phyloP scores from a whole-genome alignment of 2,888 invertebrate species.

The Callyntrura sp. region DNA sequence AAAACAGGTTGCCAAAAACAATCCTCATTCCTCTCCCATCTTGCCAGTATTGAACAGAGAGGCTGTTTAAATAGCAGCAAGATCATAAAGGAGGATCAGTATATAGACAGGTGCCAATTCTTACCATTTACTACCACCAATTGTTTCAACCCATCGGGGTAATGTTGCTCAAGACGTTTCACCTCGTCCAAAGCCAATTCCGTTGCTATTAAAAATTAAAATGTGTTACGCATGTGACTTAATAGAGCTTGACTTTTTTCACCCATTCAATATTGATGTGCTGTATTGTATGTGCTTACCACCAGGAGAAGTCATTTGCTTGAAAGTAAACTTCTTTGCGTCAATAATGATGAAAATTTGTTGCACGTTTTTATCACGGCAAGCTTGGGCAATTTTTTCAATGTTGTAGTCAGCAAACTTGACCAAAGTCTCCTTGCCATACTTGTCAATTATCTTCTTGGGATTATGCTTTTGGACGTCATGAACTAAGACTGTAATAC shows the following conservation, averaged over 20 bases:
- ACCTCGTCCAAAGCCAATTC: conserved; percentile 82
- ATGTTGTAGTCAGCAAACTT: conserved; percentile 81
- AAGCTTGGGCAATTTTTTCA: conserved; percentile 80
- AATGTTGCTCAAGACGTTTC: conserved; percentile 79
- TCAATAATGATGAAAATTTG: conserved; percentile 82
- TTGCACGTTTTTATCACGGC: conserved; percentile 81
- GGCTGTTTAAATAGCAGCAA: background rate
- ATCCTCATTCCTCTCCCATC: too few species aligned
- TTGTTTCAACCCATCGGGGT: conserved; percentile 80
- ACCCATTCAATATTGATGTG: background rate
- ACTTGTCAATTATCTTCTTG: conserved; percentile 82
- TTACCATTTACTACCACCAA: conserved; percentile 82
- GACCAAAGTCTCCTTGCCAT: conserved; percentile 80
- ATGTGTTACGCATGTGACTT: background rate
- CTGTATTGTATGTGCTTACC: conserved; percentile 77
- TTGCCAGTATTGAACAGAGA: background rate
- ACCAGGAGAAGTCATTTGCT: conserved; percentile 82
- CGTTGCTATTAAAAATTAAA: conserved; percentile 75
- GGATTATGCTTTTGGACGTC: conserved; percentile 82
- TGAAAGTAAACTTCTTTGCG: conserved; percentile 83
- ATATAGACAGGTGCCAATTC: background rate
- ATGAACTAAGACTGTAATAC: conserved; percentile 78
- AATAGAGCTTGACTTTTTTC: background rate
- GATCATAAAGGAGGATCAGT: background rate
- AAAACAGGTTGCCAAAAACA: background rate